Evolutionary conservation across 2,113 vertebrate species (phyloP), one percentile per base, ranked within the genome.

Genomic region (Grammomys dolichurus): DNA sequence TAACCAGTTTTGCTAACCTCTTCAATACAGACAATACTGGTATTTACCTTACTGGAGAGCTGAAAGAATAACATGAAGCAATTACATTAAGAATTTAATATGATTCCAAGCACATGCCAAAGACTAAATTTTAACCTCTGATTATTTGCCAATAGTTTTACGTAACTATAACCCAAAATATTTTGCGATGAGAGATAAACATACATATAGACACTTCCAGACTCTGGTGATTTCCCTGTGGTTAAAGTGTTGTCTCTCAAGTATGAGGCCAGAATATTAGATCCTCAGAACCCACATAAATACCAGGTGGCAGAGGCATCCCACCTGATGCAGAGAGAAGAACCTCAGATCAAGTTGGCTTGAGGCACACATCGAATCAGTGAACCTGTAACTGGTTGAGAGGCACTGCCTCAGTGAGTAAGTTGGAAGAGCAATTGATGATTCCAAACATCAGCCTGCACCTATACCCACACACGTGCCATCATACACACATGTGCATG

Each of bases 61-160:
- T 93, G 14, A 5, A 90, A 72, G n/a, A 48, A 91, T 22, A 89
- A 81, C 77, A 54, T 93, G 19, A 89, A 76, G 84, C 76, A 65
- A 91, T 7, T 91, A 26, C 31, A 43, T 91, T 91, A 73, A 78
- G n/a, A 56, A 69, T 36, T 81, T 81, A 82, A 33, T 60, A 58
- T 40, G 48, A 11, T 67, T 9, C 40, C 54, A 87, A 73, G 26
- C 46, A 88, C 40, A 73, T 48, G 54, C 31, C 33, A 90, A 84
- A 70, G 31, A 77, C 40, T 84, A 67, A 90, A 67, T 63, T 43
- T 69, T 54, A 65, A 65, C 8, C 69, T 95, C 22, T 67, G n/a
- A 73, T 43, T 72, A 46, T 7, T 48, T 12, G 43, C 51, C 88
- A 54, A 81, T 85, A 82, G 48, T 63, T 9, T 46, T 73, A 89